Evolutionary conservation across 2,888 invertebrate species (phyloP).

Genomic region (Xylota sylvarum): DNA sequence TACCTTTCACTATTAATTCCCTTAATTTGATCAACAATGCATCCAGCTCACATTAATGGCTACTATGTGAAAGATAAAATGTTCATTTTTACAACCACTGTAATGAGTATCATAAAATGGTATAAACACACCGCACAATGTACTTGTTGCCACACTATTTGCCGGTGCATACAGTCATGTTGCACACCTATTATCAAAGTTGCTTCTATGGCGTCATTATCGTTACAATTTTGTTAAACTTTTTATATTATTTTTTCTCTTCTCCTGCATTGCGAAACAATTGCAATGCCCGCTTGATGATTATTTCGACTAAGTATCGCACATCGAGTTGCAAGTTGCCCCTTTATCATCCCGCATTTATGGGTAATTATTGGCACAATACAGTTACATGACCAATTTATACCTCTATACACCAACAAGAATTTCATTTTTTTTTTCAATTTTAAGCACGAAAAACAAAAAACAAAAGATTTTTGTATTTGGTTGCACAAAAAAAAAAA

Average conservation of each 20-base stretch:
- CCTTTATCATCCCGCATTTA: constrained; percentile 63
- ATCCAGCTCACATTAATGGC: not conserved
- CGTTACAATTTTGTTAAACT: constrained; percentile 45
- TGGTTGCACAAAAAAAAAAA: not conserved
- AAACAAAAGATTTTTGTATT: constrained; percentile 25
- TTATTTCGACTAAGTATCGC: constrained; percentile 35
- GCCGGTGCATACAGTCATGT: constrained; percentile 45
- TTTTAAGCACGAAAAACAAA: constrained; percentile 20
- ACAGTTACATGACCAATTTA: constrained; percentile 22
- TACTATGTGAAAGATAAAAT: constrained; percentile 4
- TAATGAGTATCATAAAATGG: constrained; percentile 43
- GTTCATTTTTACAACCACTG: constrained; percentile 23
- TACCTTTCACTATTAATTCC: not conserved
- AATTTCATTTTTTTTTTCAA: constrained; percentile 47
- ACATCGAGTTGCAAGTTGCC: constrained; percentile 2
- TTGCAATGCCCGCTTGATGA: constrained; percentile 24
- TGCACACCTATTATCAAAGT: constrained; percentile 54
- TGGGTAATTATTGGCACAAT: constrained; percentile 69
- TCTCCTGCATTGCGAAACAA: constrained; percentile 24
- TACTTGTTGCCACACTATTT: constrained; percentile 73
- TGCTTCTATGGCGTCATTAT: constrained; percentile 54
- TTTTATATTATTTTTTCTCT: not conserved
- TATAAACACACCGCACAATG: constrained; percentile 61
- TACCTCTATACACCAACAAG: constrained; percentile 5
- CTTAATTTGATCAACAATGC: not conserved